Base-by-base conservation (phyloP, 1,140 invertebrate species). In the Grapholita molesta region DNA sequence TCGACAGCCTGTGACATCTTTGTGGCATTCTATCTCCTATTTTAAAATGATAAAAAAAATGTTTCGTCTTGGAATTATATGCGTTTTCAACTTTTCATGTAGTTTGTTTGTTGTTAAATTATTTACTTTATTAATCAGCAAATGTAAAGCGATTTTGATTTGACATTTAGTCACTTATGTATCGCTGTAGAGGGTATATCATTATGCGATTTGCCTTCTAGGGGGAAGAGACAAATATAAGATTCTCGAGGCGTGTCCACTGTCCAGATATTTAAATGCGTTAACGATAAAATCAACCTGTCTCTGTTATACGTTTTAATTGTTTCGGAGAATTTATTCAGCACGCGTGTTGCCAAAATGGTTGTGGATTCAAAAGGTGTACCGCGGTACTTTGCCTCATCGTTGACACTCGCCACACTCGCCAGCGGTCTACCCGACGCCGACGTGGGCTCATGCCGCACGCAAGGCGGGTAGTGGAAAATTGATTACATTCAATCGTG, bases 311-410 rank as follows among this genome's bases (percentile, higher is more conserved):
- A 21, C 55, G 55, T 61, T 61, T 61, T 61, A 61, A 61, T 61
- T 61, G 66, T 68, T 72, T 53, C 32, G 64, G 15, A 18, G 52
- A 71, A 69, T 42, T 66, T 72, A 78, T 80, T 80, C 79, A 64
- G 48, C 69, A 32, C 67, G 72, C 70, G 74, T 78, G 9, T 74
- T 32, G 32, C 66, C 42, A 65, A 72, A 75, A 70, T 61, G 32
- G 67, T 83, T 73, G 61, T 70, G 66, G 68, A 82, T 79, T 79
- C 74, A 75, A 71, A 11, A 66, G 23, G 67, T 57, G 73, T 76
- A 24, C 28, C 57, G 66, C 65, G 57, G 66, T 61, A 25, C 53
- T 70, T 78, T 78, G 75, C 75, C 28, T 66, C 48, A 66, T 66
- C 35, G 48, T 72, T 72, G 69, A 69, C 66, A 74, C 69, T 74